Conservation (phyloP, 2,113 vertebrate genomes). For the Dunckerocampus dactyliophorus region DNA sequence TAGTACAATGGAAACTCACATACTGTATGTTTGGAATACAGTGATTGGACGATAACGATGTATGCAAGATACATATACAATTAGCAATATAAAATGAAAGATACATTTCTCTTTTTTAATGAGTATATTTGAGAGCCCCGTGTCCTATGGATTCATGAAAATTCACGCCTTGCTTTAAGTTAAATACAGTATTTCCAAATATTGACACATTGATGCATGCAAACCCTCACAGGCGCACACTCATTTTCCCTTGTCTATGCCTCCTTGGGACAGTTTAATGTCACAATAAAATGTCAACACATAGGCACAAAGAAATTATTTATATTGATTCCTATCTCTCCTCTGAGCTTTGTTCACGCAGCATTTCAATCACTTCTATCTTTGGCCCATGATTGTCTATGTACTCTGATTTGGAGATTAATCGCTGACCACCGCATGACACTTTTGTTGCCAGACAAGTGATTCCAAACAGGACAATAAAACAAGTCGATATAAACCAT, state of each 20-base stretch:
- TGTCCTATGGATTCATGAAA: neutral
- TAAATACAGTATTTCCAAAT: neutral
- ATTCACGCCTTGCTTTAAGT: too few species aligned
- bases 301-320: constrained; percentile 23
- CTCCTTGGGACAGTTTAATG: constrained; percentile 34
- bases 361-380: constrained; percentile 30
- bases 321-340: constrained; percentile 47
- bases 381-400: neutral
- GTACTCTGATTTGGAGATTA: constrained; percentile 30
- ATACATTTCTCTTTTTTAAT: too few species aligned
- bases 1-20: neutral
- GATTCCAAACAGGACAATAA: constrained; percentile 5
- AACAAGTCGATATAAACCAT: neutral
- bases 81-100: too few species aligned
- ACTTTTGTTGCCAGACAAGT: constrained; percentile 34
- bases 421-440: constrained; percentile 33
- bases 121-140: neutral
- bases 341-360: constrained; percentile 20
- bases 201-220: neutral
- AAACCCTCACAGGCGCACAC: neutral
- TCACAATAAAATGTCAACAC: constrained; percentile 56
- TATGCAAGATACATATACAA: too few species aligned
- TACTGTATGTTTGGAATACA: too few species aligned
- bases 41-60: too few species aligned
- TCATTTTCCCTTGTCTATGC: neutral